Percentiles rank a stretch among this genome's conserved stretches.
These are phyloP conservation scores for Clarias gariepinus DNA, from an alignment of 2,113 vertebrate species.

Conservation along the genomic window DNA sequence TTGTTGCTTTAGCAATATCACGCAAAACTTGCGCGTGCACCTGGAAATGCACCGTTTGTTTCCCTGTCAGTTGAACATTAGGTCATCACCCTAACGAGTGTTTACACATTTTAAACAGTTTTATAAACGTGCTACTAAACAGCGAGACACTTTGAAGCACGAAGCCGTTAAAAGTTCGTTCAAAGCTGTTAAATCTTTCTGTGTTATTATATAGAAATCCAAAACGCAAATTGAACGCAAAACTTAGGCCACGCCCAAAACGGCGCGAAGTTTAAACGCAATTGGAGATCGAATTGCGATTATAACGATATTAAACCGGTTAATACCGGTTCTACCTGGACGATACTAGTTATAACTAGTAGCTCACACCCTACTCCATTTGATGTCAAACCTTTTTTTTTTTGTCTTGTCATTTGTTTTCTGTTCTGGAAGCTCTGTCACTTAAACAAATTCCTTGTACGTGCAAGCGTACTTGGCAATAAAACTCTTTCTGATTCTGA, in stretches of 20 bases:
- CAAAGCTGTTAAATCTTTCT: not conserved
- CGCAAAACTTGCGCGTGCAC: too few species aligned
- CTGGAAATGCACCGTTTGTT: not conserved
- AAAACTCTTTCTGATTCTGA: too few species aligned
- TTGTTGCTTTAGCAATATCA: not conserved
- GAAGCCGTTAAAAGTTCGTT: too few species aligned
- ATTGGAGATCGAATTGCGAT: not conserved
- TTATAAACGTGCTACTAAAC: not conserved
- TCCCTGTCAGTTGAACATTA: not conserved
- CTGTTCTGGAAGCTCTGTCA: too few species aligned
- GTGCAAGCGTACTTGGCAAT: too few species aligned
- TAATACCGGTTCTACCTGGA: not conserved
- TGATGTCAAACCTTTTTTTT: too few species aligned
- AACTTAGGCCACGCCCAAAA: not conserved
- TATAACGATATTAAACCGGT: not conserved
- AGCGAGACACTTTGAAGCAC: too few species aligned
- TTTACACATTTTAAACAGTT: not conserved
- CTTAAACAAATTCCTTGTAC: too few species aligned
- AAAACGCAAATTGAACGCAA: not conserved
- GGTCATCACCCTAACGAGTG: not conserved
- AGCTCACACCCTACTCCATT: too few species aligned
- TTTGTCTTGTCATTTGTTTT: too few species aligned
- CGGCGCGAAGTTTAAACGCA: not conserved
- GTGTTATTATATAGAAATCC: not conserved
- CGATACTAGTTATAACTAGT: not conserved